phyloP scores from a whole-genome alignment of 1,140 invertebrate genomes.

The Ceratosolen fusciceps region DNA sequence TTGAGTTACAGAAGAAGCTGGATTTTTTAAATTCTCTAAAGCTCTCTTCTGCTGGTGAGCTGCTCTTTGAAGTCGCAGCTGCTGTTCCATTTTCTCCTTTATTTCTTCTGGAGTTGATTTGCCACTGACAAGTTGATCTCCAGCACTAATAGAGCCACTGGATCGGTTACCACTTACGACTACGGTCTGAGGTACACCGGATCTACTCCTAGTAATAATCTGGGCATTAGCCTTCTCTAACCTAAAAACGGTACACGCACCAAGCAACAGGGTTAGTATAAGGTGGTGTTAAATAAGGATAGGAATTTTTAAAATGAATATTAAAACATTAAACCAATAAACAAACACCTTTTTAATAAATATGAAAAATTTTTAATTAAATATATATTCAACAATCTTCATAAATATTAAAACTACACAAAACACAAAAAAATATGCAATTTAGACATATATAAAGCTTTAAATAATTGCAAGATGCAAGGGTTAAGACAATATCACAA shows the following conservation, averaged over 20 bases:
- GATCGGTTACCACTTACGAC: slow-evolving; percentile 56
- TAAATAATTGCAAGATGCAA: slow-evolving; percentile 17
- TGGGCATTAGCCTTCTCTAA: slow-evolving; percentile 77
- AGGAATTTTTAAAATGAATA: neutral
- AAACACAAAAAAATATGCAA: neutral
- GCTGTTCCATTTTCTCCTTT: slow-evolving; percentile 92
- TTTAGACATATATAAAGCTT: slow-evolving; percentile 3
- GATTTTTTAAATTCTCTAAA: slow-evolving; percentile 74
- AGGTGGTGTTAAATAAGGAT: slow-evolving; percentile 58
- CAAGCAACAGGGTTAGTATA: slow-evolving; percentile 66
- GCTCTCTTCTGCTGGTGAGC: slow-evolving; percentile 89
- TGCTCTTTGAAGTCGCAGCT: slow-evolving; percentile 86
- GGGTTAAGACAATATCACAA: slow-evolving; percentile 10
- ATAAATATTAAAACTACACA: too few species aligned
- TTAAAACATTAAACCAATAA: neutral
- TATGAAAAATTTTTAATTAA: neutral
- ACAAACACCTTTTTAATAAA: neutral
- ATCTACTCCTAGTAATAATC: slow-evolving; percentile 82
- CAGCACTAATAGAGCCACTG: slow-evolving; percentile 51
- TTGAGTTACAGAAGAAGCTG: slow-evolving; percentile 65
- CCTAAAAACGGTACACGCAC: slow-evolving; percentile 71
- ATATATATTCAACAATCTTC: too few species aligned
- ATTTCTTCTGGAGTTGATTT: slow-evolving; percentile 84
- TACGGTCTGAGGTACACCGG: slow-evolving; percentile 75
- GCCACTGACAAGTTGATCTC: slow-evolving; percentile 69